Conservation (phyloP, 2,797 vertebrate genomes). For the Meriones psammophilus region DNA sequence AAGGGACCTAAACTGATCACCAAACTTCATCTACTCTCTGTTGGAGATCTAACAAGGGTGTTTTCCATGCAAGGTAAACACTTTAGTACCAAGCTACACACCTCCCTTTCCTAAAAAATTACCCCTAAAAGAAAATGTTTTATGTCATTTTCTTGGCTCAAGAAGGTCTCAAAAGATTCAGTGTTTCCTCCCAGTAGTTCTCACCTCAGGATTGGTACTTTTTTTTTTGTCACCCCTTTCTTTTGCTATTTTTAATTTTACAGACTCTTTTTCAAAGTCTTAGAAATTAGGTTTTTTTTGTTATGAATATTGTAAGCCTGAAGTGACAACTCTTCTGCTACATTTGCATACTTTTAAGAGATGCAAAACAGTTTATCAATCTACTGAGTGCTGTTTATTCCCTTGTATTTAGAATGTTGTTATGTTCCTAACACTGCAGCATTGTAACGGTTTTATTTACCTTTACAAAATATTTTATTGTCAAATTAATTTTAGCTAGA, state of each 20-base stretch:
- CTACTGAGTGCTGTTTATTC: background rate
- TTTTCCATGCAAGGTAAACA: background rate
- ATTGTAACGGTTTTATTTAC: background rate
- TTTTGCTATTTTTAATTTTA: background rate
- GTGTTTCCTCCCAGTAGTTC: background rate
- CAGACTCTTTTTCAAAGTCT: background rate
- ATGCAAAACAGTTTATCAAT: background rate
- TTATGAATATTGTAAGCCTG: background rate
- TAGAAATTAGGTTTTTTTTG: conserved; percentile 14
- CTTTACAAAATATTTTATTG: background rate
- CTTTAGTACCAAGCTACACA: background rate
- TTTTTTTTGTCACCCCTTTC: fast-evolving
- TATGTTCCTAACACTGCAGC: background rate
- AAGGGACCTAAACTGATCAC: background rate
- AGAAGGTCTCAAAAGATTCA: background rate
- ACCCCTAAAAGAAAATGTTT: background rate
- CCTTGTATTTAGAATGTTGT: background rate
- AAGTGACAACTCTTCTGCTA: background rate
- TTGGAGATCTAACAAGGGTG: background rate
- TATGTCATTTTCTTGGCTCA: background rate
- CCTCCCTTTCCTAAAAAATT: background rate
- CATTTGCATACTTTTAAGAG: background rate
- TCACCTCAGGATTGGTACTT: background rate
- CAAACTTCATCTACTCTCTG: background rate
- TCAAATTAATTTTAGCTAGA: conserved; percentile 12